Evolutionary conservation across 2,113 vertebrate species (phyloP), one percentile per base, ranked within the genome.

Genomic region (Colius striatus): DNA sequence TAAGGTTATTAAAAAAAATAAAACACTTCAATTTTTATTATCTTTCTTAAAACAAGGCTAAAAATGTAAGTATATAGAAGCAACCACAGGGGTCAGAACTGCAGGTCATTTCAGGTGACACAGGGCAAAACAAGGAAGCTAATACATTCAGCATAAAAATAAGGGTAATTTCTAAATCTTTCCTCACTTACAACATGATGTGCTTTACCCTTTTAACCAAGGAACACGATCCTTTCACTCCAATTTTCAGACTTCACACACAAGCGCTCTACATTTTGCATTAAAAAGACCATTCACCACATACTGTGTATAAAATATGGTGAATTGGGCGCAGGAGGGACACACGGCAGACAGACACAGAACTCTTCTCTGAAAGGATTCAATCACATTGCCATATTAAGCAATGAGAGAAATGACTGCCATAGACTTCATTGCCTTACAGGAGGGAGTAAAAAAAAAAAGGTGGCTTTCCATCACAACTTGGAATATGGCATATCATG

Each of bases 1-100:
- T 51, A 75, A 21, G 51, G 15, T 21, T 66, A 83, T 9, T 54
- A 34, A 72, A 75, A 51, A 84, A 54, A 16, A 70, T 41, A 71
- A 8, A 91, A 91, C 67, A 90, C 7, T 54, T 82, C 6, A 15
- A 11, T 54, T 48, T 78, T 93, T 68, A 41, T 87, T 81, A 48
- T 80, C 36, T 26, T 10, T 50, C 92, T 95, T 10, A 16, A 81
- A 94, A 80, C 73, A 89, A 91, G 77, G 66, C 60, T 73, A 89
- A 85, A 41, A 88, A 77, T 16, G 11, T 62, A 94, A 84, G 25
- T 20, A 87, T 32, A 75, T 51, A 62, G 74, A 95, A 93, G 78
- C 16, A 27, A 53, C 9, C 30, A 47, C 12, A 84, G 51, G 45
- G 87, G 45, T 73, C 10, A 88, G 67, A 88, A 94, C 90, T 95